Percentiles rank a stretch among this genome's conserved stretches.
These are phyloP conservation scores for Peromyscus leucopus DNA, from an alignment of 2,113 vertebrate genomes.

Conservation along the genomic window DNA sequence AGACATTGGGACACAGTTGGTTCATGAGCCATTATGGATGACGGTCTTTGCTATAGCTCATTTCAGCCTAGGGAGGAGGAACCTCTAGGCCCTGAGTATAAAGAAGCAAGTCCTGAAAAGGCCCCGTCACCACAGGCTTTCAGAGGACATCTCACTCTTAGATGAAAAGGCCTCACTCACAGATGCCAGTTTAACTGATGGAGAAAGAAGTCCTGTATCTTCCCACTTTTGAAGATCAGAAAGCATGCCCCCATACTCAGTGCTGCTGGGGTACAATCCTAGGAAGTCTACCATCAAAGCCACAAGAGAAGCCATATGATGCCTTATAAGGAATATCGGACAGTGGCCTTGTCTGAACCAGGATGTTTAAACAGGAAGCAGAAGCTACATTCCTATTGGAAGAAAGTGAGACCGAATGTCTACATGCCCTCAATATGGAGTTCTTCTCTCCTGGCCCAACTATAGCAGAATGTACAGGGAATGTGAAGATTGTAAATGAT, in stretches of 20 bases:
- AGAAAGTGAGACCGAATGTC: neutral
- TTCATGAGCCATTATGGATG: neutral
- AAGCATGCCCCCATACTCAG: too few species aligned
- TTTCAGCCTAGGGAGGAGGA: neutral
- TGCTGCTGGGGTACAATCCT: neutral
- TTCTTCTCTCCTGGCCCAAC: neutral
- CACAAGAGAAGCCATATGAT: neutral
- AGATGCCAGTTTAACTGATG: too few species aligned
- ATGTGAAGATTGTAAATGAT: constrained; percentile 36
- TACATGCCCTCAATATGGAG: neutral
- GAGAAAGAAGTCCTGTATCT: neutral
- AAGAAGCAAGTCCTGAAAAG: neutral
- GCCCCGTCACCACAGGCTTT: neutral
- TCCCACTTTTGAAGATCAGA: neutral
- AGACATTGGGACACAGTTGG: neutral
- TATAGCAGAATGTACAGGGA: neutral
- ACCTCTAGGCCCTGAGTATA: neutral
- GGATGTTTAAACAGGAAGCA: constrained; percentile 55
- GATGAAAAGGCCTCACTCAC: neutral
- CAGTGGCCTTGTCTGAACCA: constrained; percentile 67
- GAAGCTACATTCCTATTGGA: constrained; percentile 25
- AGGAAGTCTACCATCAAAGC: constrained; percentile 23
- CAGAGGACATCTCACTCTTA: neutral
- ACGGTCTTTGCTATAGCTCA: neutral
- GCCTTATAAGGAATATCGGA: neutral